Conservation (phyloP, 2,797 vertebrate genomes). For the Ibycter americanus region DNA sequence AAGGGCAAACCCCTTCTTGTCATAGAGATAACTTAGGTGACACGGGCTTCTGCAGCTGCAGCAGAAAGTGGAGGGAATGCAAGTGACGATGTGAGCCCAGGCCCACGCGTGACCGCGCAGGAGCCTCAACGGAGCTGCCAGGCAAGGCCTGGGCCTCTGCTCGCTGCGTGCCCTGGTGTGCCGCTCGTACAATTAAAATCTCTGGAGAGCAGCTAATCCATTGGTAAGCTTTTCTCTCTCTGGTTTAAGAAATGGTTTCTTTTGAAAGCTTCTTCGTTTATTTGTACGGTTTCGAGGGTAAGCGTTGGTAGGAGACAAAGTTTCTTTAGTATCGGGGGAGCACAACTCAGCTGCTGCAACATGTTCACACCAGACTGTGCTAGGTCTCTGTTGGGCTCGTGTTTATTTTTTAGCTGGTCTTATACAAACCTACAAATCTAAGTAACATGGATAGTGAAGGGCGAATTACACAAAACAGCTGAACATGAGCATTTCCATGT, state of each 20-base stretch:
- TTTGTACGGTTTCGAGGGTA: not conserved
- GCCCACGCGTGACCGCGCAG: accelerated
- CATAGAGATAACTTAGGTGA: not conserved
- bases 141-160: no score
- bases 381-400: not conserved
- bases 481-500: not conserved
- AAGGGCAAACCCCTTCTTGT: not conserved
- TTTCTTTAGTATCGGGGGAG: not conserved
- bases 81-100: not conserved
- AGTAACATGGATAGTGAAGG: not conserved
- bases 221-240: not conserved
- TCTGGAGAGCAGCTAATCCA: not conserved
- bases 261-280: not conserved
- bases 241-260: not conserved
- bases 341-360: not conserved
- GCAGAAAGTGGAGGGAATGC: not conserved
- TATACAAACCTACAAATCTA: not conserved
- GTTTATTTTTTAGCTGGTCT: not conserved
- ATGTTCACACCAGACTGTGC: not conserved
- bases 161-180: accelerated
- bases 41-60: not conserved
- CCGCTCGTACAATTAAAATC: accelerated
- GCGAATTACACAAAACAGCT: not conserved
- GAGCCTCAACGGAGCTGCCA: no score
- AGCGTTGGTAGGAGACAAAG: not conserved